Evolutionary conservation across 1,140 invertebrate species (phyloP).

Genomic region (Chionoecetes opilio): DNA sequence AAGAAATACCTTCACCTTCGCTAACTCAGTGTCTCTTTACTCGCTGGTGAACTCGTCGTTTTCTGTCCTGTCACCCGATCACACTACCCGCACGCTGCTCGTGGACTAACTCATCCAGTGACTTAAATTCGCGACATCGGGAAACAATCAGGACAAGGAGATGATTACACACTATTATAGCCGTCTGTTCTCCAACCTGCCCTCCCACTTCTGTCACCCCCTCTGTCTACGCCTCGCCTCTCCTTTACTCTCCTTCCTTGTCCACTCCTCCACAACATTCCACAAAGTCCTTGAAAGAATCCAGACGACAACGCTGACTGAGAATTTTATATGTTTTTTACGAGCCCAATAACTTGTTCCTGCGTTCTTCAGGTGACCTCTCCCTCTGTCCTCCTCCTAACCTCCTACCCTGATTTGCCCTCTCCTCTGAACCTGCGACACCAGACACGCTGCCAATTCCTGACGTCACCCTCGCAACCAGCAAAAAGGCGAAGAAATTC

Average conservation of each 20-base stretch:
- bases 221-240: background rate
- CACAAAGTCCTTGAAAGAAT: background rate
- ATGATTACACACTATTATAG: background rate
- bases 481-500: background rate
- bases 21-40: background rate
- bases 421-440: background rate
- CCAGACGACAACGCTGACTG: background rate
- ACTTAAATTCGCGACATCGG: background rate
- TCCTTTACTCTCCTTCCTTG: background rate
- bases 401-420: background rate
- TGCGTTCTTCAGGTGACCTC: constrained; percentile 15
- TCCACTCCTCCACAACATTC: background rate
- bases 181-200: background rate
- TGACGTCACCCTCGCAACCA: background rate
- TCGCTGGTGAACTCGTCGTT: no score
- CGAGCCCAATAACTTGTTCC: background rate
- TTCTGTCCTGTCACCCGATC: background rate
- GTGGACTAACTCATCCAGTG: background rate
- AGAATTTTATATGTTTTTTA: background rate
- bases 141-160: background rate
- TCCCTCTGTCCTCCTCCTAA: background rate
- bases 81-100: background rate
- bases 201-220: background rate
- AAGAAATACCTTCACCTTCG: background rate
- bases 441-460: constrained; percentile 2